phyloP scores from a whole-genome alignment of 2,797 vertebrate species.

The Kryptopterus vitreolus region DNA sequence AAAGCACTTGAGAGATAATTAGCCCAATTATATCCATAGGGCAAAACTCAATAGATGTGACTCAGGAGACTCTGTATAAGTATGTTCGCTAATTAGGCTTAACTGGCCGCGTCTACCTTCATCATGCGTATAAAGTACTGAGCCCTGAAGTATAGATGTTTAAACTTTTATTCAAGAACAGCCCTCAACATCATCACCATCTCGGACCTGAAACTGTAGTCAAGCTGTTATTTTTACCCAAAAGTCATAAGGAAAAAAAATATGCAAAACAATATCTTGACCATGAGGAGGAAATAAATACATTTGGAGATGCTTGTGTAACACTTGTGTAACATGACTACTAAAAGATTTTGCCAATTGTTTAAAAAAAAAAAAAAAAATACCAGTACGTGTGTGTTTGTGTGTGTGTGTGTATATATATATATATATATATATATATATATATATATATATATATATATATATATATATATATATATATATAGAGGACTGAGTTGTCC shows the following conservation, averaged over 20 bases:
- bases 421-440: no score
- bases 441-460: no score
- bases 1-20: slow-evolving; percentile 28
- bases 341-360: background rate
- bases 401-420: no score
- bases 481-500: no score
- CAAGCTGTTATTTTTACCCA: slow-evolving; percentile 3
- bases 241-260: background rate
- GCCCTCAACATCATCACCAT: slow-evolving; percentile 33
- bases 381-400: no score
- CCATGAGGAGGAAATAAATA: background rate
- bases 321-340: background rate
- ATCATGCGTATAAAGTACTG: slow-evolving; percentile 10
- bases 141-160: slow-evolving; percentile 38
- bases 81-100: slow-evolving; percentile 30
- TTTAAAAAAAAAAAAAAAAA: background rate
- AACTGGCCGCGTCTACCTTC: slow-evolving; percentile 29
- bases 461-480: no score
- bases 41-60: background rate
- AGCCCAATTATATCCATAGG: slow-evolving; percentile 21
- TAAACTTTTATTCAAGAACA: slow-evolving; percentile 15
- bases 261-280: background rate
- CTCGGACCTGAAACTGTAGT: slow-evolving; percentile 29
- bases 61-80: background rate
- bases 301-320: no score